Base-by-base conservation (phyloP, 2,113 vertebrate genomes). In the Trinectes maculatus region DNA sequence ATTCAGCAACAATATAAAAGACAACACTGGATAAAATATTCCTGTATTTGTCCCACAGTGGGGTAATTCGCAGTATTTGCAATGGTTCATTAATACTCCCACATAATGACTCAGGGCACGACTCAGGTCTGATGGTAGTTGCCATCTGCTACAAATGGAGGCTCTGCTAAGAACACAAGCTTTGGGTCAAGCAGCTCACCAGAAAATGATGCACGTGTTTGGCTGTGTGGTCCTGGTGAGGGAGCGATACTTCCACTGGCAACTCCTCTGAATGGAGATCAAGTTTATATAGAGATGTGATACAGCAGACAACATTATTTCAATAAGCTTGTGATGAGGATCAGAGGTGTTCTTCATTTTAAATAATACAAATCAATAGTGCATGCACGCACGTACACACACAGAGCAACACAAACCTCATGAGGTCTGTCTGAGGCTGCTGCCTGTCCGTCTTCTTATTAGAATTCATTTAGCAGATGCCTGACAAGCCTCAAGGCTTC, bases 401-500 rank as follows among this genome's bases (percentile, higher is more conserved):
- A 29, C 13, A 28, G 29, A 31, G 29, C 29, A 12, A 3, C 2
- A 39, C 43, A 46, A 1, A 39, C n/a, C n/a, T n/a, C n/a, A n/a
- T n/a, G n/a, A n/a, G n/a, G n/a, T n/a, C n/a, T 1, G 9, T 3
- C 43, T 28, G 25, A 16, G 16, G 9, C 44, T 59, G 43, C 43
- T 56, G 48, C 47, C 31, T 58, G 48, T 66, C 49, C 25, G 49
- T 74, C 36, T 70, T 5, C 8, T 61, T 59, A 39, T 76, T 70
- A 54, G 67, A 77, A 80, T 65, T 82, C 1, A 65, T 74, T 87
- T 68, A 65, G 56, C 33, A 43, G 47, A 48, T 61, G 57, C 65
- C 44, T 16, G 40, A 43, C 36, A 69, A 52, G 60, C 46, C 52
- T 47, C 4, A 0, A 37, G 12, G 54, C 55, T 69, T 52, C 16